phyloP scores from a whole-genome alignment of 2,888 invertebrate genomes.

The Calephelis perditalis region DNA sequence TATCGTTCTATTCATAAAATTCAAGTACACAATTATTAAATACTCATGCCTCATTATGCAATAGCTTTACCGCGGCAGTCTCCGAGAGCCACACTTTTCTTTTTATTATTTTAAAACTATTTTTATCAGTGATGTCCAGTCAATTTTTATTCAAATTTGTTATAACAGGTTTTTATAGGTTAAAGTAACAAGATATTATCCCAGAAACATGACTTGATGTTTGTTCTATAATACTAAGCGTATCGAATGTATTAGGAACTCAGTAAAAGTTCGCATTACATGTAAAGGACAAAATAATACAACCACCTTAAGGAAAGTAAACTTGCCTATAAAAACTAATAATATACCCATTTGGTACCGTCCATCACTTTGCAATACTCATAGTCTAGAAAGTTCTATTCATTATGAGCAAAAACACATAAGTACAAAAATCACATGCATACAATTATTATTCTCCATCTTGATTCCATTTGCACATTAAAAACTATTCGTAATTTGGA shows the following conservation, averaged over 20 bases:
- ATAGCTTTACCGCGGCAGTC: too few relatives aligned
- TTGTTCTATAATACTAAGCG: slow-evolving; percentile 10
- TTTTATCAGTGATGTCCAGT: too few relatives aligned
- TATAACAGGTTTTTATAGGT: too few relatives aligned
- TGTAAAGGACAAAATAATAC: slow-evolving; percentile 6
- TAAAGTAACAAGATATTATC: too few relatives aligned
- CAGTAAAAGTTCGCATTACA: slow-evolving; percentile 6
- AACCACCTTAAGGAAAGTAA: slow-evolving; percentile 6
- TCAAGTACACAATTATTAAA: too few relatives aligned
- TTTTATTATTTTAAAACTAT: too few relatives aligned
- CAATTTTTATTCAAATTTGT: too few relatives aligned
- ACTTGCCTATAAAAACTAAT: background rate
- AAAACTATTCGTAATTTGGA: too few relatives aligned
- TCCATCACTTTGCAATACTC: slow-evolving; percentile 29
- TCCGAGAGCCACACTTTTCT: too few relatives aligned
- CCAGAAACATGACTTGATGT: background rate
- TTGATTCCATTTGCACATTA: too few relatives aligned
- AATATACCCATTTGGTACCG: slow-evolving; percentile 33
- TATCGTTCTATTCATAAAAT: too few relatives aligned
- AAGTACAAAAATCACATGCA: slow-evolving; percentile 64
- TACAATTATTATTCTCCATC: background rate
- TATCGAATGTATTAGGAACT: slow-evolving; percentile 3
- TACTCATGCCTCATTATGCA: too few relatives aligned
- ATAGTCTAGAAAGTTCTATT: slow-evolving; percentile 15
- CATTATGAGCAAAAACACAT: slow-evolving; percentile 48